Percentiles rank a stretch among this genome's conserved stretches.
These are phyloP conservation scores for Typhlichthys eigenmanni DNA, from an alignment of 2,797 vertebrate genomes.

Conservation along the genomic window DNA sequence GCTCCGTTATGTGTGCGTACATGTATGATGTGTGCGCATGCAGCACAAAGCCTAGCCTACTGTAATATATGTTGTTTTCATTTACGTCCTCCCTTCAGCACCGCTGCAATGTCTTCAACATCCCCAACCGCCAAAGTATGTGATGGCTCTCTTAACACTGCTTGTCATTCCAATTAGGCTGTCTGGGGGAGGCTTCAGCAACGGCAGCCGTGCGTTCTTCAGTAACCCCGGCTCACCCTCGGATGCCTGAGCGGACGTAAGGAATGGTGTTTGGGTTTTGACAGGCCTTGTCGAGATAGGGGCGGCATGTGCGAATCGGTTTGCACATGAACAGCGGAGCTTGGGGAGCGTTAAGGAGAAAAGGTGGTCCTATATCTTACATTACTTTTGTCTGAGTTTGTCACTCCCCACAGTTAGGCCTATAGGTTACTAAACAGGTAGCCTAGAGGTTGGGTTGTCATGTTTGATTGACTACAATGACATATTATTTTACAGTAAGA, in stretches of 20 bases:
- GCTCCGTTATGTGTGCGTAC: conserved; percentile 5
- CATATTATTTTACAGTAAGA: too few relatives aligned
- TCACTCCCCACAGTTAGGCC: too few relatives aligned
- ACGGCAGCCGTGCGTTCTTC: conserved; percentile 15
- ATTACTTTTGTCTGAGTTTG: too few relatives aligned
- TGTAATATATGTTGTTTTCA: neutral
- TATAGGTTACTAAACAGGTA: too few relatives aligned
- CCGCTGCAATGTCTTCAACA: neutral
- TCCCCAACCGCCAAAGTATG: conserved; percentile 12
- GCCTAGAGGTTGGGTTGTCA: too few relatives aligned
- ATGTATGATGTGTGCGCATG: conserved; percentile 1
- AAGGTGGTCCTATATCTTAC: neutral
- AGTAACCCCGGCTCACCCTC: conserved; percentile 9
- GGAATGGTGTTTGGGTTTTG: conserved; percentile 19
- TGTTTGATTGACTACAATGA: too few relatives aligned
- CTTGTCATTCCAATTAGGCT: conserved; percentile 14
- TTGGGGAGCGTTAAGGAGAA: conserved; percentile 29
- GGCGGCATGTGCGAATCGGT: conserved; percentile 48
- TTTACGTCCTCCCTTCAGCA: neutral
- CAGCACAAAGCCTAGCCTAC: neutral
- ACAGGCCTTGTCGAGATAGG: conserved; percentile 31
- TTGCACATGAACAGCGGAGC: conserved; percentile 48
- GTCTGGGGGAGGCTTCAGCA: conserved; percentile 11
- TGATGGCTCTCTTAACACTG: conserved; percentile 24
- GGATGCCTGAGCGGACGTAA: conserved; percentile 44